Percentiles rank a stretch among this genome's conserved stretches.
These are phyloP conservation scores for Zeuzera pyrina DNA, from an alignment of 2,888 invertebrate species.

Conservation along the genomic window DNA sequence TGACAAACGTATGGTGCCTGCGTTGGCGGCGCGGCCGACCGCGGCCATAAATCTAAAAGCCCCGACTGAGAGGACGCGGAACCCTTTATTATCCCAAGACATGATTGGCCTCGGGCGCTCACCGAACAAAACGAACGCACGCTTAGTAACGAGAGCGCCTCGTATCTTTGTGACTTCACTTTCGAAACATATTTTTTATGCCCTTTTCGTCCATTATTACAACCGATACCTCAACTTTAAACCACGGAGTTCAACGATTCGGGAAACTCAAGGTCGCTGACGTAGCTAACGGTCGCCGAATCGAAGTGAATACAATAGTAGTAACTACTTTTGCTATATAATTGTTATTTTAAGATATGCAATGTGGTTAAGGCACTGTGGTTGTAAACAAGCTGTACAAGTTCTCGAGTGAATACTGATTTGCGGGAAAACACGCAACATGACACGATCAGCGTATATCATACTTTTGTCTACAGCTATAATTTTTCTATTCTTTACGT, in stretches of 20 bases:
- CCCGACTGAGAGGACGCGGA: slow-evolving; percentile 52
- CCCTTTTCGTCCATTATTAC: slow-evolving; percentile 29
- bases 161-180: slow-evolving; percentile 45
- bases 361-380: slow-evolving; percentile 22
- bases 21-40: slow-evolving; percentile 35
- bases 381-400: slow-evolving; percentile 39
- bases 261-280: slow-evolving; percentile 15
- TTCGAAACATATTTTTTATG: slow-evolving; percentile 37
- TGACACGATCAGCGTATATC: not conserved
- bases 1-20: slow-evolving; percentile 51
- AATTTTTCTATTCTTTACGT: no score
- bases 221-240: slow-evolving; percentile 17
- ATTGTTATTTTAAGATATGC: slow-evolving; percentile 22
- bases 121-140: slow-evolving; percentile 48
- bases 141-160: slow-evolving; percentile 48
- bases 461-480: not conserved
- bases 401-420: slow-evolving; percentile 44
- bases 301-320: slow-evolving; percentile 17
- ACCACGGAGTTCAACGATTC: slow-evolving; percentile 11
- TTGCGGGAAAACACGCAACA: slow-evolving; percentile 45
- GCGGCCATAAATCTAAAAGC: slow-evolving; percentile 55
- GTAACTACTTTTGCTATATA: slow-evolving; percentile 33
- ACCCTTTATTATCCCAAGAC: slow-evolving; percentile 67
- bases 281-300: not conserved
- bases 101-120: slow-evolving; percentile 67